These are phyloP conservation scores for Lacerta bilineata DNA, from an alignment of 2,797 vertebrate species.

Conservation along the genomic window DNA sequence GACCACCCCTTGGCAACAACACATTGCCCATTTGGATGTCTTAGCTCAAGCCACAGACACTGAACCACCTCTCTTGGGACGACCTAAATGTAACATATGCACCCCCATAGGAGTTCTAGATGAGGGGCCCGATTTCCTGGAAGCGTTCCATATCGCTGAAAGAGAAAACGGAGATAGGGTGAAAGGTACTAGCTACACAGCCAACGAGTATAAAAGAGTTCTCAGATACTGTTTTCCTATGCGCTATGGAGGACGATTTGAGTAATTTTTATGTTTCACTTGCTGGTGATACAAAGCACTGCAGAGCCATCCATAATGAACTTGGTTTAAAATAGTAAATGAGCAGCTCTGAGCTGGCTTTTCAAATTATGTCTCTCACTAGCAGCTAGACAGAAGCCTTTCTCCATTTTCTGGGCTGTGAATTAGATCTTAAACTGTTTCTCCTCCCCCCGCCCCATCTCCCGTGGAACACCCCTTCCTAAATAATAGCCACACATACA, in stretches of 20 bases:
- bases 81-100: background rate
- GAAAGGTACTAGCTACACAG: conserved; percentile 43
- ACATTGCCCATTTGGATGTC: background rate
- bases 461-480: conserved; percentile 46
- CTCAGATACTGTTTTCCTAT: conserved; percentile 55
- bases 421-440: conserved; percentile 57
- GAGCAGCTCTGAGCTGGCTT: conserved; percentile 58
- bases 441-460: background rate
- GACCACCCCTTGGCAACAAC: no score
- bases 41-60: background rate
- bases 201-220: conserved; percentile 33
- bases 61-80: background rate
- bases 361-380: conserved; percentile 62
- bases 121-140: conserved; percentile 6
- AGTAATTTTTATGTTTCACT: conserved; percentile 59
- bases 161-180: conserved; percentile 10
- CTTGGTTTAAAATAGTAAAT: conserved; percentile 63
- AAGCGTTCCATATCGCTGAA: conserved; percentile 5
- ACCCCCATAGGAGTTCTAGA: background rate
- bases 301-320: conserved; percentile 57
- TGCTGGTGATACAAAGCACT: conserved; percentile 57
- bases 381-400: conserved; percentile 62
- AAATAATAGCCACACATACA: conserved; percentile 60
- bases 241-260: conserved; percentile 41
- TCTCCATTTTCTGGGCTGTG: conserved; percentile 57